These are phyloP conservation scores for Psephotus haematonotus DNA, from an alignment of 2,113 vertebrate species.

Conservation along the genomic window DNA sequence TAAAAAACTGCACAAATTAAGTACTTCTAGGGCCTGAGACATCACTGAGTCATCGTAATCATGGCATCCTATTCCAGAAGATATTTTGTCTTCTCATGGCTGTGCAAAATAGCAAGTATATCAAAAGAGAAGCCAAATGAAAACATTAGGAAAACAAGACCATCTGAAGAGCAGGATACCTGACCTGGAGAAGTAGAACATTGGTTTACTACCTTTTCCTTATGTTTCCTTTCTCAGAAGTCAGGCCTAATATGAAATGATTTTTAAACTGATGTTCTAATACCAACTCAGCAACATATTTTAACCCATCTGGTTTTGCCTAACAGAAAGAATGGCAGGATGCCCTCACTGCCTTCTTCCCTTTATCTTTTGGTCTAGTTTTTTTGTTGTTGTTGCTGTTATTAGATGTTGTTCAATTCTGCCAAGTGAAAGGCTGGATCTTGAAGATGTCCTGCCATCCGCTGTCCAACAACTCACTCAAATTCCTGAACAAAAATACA, in stretches of 20 bases:
- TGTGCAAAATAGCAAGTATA: background rate
- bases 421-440: constrained; percentile 25
- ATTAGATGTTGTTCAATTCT: background rate
- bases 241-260: background rate
- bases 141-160: background rate
- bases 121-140: background rate
- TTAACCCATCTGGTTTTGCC: background rate
- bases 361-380: background rate
- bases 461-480: background rate
- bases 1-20: background rate
- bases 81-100: background rate
- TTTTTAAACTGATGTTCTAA: background rate
- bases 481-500: constrained; percentile 40
- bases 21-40: background rate
- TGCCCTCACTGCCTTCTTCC: accelerated
- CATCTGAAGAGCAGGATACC: background rate
- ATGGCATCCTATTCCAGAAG: background rate
- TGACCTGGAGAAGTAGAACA: background rate
- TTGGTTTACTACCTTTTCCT: background rate
- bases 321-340: background rate
- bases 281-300: background rate
- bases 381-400: background rate
- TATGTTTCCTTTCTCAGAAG: background rate
- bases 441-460: background rate
- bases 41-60: background rate